phyloP scores from a whole-genome alignment of 2,113 vertebrate genomes.

The Lophura nycthemera region DNA sequence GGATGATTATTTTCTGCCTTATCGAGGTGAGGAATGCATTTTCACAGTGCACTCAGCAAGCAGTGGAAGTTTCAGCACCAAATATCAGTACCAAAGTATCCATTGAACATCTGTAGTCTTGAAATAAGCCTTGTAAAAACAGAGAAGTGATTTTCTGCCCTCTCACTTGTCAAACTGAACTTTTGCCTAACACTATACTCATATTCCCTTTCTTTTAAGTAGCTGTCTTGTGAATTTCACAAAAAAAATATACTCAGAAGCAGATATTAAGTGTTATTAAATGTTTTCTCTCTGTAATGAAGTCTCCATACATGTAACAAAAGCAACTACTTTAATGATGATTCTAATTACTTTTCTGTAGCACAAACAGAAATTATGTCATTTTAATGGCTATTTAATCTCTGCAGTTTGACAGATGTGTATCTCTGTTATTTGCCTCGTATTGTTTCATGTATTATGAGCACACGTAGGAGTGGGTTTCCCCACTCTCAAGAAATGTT shows the following conservation, averaged over 20 bases:
- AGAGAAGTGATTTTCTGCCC: background rate
- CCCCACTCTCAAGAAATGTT: background rate
- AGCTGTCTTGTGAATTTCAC: background rate
- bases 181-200: background rate
- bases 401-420: background rate
- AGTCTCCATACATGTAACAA: background rate
- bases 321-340: background rate
- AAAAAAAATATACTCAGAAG: background rate
- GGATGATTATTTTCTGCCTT: background rate
- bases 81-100: background rate
- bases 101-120: background rate
- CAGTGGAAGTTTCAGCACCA: background rate
- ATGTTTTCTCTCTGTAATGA: background rate
- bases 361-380: background rate
- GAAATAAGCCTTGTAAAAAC: background rate
- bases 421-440: background rate
- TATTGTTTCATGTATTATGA: background rate
- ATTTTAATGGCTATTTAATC: constrained; percentile 6
- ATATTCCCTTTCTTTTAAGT: background rate
- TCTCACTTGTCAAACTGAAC: background rate
- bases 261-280: background rate
- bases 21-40: background rate
- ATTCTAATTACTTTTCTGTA: background rate
- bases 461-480: background rate
- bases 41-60: background rate